Conservation (phyloP, 2,113 vertebrate genomes). For the Orcinus orca region DNA sequence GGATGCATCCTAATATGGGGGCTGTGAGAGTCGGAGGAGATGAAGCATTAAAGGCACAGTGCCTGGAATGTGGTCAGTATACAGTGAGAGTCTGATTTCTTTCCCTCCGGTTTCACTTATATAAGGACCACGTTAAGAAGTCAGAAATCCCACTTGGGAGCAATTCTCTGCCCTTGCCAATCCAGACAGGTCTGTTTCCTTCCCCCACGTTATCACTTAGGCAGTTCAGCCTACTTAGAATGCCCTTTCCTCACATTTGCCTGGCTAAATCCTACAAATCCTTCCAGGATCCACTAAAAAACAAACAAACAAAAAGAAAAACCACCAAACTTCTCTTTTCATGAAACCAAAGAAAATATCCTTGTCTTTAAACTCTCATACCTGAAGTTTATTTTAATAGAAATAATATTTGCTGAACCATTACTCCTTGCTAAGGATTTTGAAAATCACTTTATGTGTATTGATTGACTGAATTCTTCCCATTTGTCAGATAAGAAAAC, state of each 20-base stretch:
- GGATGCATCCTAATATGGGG: fast-evolving
- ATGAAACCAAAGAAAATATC: neutral
- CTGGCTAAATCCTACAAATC: neutral
- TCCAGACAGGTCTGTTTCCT: neutral
- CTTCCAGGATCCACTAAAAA: neutral
- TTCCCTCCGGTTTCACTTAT: too few species aligned
- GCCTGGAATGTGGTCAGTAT: neutral
- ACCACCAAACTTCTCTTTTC: neutral
- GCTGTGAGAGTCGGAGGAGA: neutral
- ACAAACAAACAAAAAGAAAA: too few species aligned
- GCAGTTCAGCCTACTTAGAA: neutral
- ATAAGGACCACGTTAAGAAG: neutral
- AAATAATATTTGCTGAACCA: neutral
- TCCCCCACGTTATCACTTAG: fast-evolving
- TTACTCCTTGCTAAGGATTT: neutral
- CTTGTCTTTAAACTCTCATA: neutral
- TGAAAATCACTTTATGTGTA: neutral
- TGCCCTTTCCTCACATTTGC: neutral
- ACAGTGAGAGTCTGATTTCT: neutral
- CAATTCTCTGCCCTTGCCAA: too few species aligned
- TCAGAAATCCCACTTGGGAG: neutral
- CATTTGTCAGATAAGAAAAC: neutral
- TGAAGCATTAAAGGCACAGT: fast-evolving
- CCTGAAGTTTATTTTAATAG: neutral
- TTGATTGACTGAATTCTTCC: neutral